Percentiles rank a stretch among this genome's conserved stretches.
Evolutionary conservation across 1,140 invertebrate genomes (phyloP).

Genomic region (Lepidurus apus): DNA sequence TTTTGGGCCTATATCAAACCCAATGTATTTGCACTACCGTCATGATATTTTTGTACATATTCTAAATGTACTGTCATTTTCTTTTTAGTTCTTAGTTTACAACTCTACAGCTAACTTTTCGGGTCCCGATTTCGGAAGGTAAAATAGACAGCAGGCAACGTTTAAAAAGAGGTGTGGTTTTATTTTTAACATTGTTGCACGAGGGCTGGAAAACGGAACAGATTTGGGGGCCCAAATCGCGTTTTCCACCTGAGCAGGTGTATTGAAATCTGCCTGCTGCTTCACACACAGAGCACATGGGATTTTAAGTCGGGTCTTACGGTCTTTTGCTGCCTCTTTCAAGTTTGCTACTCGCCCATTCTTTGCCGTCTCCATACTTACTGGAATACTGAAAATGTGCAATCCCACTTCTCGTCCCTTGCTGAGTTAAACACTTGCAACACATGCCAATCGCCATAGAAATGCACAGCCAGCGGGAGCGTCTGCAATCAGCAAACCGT

Average conservation of each 20-base stretch:
- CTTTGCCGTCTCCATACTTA: constrained; percentile 11
- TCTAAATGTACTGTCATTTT: too few species aligned
- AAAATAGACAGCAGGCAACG: background rate
- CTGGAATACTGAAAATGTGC: constrained; percentile 15
- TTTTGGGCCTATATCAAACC: background rate
- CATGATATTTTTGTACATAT: too few species aligned
- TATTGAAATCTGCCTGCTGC: constrained; percentile 18
- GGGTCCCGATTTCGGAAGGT: too few species aligned
- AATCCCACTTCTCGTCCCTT: constrained; percentile 13
- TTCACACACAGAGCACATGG: constrained; percentile 1
- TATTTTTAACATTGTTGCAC: constrained; percentile 5
- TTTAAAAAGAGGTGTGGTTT: constrained; percentile 6
- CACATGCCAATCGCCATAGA: background rate
- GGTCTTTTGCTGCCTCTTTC: constrained; percentile 17
- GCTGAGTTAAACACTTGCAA: constrained; percentile 18
- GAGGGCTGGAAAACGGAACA: constrained; percentile 11
- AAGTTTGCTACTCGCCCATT: constrained; percentile 4
- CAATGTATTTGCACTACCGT: background rate
- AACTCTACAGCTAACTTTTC: too few species aligned
- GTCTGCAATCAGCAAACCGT: constrained; percentile 11
- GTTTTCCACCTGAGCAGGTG: constrained; percentile 17
- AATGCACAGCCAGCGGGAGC: constrained; percentile 5
- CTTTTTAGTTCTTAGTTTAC: too few species aligned
- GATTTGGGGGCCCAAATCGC: background rate
- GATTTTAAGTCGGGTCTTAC: constrained; percentile 21